Base-by-base conservation (phyloP, 2,797 vertebrate genomes). In the Pipistrellus pygmaeus region DNA sequence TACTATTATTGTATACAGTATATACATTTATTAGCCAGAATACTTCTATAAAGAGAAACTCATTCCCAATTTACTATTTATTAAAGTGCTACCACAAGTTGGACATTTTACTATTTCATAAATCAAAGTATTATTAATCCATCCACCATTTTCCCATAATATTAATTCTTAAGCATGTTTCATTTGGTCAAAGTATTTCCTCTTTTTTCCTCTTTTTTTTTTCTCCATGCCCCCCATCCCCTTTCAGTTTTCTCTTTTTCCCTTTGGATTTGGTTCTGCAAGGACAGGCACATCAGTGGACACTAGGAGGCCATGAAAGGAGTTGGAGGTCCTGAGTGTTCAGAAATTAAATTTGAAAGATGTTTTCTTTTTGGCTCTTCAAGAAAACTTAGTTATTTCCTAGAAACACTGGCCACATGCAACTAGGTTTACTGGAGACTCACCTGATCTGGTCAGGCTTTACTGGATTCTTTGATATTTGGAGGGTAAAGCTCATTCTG, bases 91-190 rank as follows among this genome's bases (percentile, higher is more conserved):
- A 35, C 30, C 18, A 41, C 35, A 41, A 1, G 18, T 0, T 1
- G 3, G 4, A 35, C 3, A 6, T n/a, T 82, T 93, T 83, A 51
- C 68, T 3, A 8, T 73, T 88, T 88, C 35, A n/a, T 48, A 90
- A 86, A 5, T 91, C 38, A 32, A 44, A 89, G 20, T 57, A 41
- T 14, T 48, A 88, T 51, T 73, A 68, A 62, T 88, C 72, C 44
- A 3, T 44, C 32, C 41, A 62, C 8, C 44, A 48, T 85, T 71
- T 66, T 14, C 41, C 25, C 20, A 13, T 66, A 48, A 46, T 44
- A 62, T 68, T 81, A 82, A 75, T 35, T 88, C 53, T 51, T n/a
- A 75, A 73, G 5, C 15, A 68, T 69, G 53, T 94, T 84, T 90
- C 32, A 27, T 32, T 75, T 90, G 44, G 46, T 25, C 5, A 41